Percentiles rank a stretch among this genome's conserved stretches.
Evolutionary conservation across 1,140 invertebrate species (phyloP).

Genomic region (Polypedilum vanderplanki): DNA sequence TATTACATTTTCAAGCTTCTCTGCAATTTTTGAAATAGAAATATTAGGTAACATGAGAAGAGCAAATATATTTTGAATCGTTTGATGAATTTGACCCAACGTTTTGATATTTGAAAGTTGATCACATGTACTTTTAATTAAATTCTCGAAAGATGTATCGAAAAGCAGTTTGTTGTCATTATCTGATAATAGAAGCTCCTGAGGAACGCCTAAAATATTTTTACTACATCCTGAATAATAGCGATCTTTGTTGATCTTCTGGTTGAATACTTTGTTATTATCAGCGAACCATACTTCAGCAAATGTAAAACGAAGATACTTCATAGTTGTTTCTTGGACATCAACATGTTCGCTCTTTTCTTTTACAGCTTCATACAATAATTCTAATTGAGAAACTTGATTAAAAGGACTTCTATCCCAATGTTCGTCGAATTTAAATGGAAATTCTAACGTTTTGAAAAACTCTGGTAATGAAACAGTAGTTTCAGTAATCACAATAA

Average conservation of each 20-base stretch:
- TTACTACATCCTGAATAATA: not conserved
- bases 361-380: not conserved
- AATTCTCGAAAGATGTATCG: not conserved
- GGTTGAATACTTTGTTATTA: not conserved
- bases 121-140: not conserved
- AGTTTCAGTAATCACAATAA: not conserved
- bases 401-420: not conserved
- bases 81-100: not conserved
- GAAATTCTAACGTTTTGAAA: not conserved
- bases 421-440: not conserved
- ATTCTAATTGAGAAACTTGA: not conserved
- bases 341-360: not conserved
- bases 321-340: not conserved
- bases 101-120: not conserved
- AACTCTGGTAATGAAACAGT: not conserved
- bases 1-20: not conserved
- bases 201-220: not conserved
- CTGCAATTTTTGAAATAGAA: not conserved
- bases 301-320: not conserved
- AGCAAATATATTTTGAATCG: not conserved
- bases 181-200: not conserved
- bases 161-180: not conserved
- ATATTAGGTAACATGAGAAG: not conserved
- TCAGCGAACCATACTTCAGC: constrained; percentile 6
- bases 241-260: not conserved